Base-by-base conservation (phyloP, 1,140 invertebrate genomes). In the Calliopsis andreniformis region DNA sequence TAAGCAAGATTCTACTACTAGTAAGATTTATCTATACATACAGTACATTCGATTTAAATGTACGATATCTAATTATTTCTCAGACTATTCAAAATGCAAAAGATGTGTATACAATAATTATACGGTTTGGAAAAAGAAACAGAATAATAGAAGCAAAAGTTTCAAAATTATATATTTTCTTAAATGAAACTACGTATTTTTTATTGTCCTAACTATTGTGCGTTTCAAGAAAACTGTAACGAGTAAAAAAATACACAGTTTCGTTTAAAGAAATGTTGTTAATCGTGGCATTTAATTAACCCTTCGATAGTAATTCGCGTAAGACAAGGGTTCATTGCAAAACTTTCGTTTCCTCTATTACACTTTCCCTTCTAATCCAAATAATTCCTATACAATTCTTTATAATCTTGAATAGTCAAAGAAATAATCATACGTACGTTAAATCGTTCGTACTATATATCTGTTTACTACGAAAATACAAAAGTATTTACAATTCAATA, bases 401-500 rank as follows among this genome's bases (percentile, higher is more conserved):
- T 35, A 32, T 16, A 45, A 55, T 12, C 30, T 43, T 47, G 7
- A 73, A 32, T 14, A 66, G 5, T 39, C 0, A 18, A 25, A 32
- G 10, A 66, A 66, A 23, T 39, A 35, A 14, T 56, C 28, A 35
- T 56, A 55, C 45, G 28, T 47, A 73, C 43, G 35, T 75, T 53
- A 75, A 75, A 67, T 30, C 14, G 42, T 39, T 45, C 53, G 43
- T 66, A 66, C 55, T 75, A 51, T 75, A 67, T 39, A 53, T 47
- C 16, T 56, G 62, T 67, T 45, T 78, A 69, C 82, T 82, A 77
- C 76, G 87, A 90, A 89, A 90, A 91, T 90, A 89, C 89, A 90
- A 91, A 90, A 90, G 78, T 91, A 91, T 91, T 76, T 91, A 91
- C 90, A 91, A 88, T 89, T 89, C 68, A 89, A 90, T 91, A 90